Evolutionary conservation across 2,888 invertebrate species (phyloP), one percentile per base, ranked within the genome.

Genomic region (Nemurella pictetii): DNA sequence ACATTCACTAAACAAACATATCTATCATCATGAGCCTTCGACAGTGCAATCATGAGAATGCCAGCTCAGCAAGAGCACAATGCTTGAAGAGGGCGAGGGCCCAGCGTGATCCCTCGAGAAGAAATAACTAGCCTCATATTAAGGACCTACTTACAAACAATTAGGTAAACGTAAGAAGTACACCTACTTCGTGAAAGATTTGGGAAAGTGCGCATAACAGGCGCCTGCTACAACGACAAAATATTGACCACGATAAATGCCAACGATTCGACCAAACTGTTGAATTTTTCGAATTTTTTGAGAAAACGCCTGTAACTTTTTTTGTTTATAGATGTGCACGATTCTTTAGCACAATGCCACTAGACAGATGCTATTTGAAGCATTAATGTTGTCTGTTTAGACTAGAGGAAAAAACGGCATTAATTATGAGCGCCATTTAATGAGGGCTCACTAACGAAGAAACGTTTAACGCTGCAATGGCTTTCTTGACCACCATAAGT

Each of bases 61-160:
- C 85, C 85, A 84, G 84, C 86, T 86, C 85, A 86, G 86, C 85
- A 85, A 83, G 84, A 85, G 85, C 78, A 85, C 85, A 83, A 85
- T 80, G 74, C 36, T 29, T 72, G 82, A 82, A 72, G 3, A 55
- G 80, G 82, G 82, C 82, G 82, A 82, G 82, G 82, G 72, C 82
- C 3, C 82, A 82, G 82, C 82, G 29, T 26, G 82, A 28, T 26
- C 26, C 36, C 29, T 27, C 26, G 25, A 7, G 82, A 26, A 55
- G 27, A 55, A 82, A 81, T 35, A 81, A 35, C 35, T 26, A 30
- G 28, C 55, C 28, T 55, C 55, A 55, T 55, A 82, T 82, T 82
- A 72, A 36, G 55, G 82, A 36, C 82, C 82, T 72, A 82, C 82
- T 82, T 82, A 82, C 72, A 82, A 82, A 82, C 72, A 82, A 36